Percentiles rank a stretch among this genome's conserved stretches.
phyloP scores from a whole-genome alignment of 37 sponge, comb jelly and placozoan genomes.

The Aplysina aerophoba region DNA sequence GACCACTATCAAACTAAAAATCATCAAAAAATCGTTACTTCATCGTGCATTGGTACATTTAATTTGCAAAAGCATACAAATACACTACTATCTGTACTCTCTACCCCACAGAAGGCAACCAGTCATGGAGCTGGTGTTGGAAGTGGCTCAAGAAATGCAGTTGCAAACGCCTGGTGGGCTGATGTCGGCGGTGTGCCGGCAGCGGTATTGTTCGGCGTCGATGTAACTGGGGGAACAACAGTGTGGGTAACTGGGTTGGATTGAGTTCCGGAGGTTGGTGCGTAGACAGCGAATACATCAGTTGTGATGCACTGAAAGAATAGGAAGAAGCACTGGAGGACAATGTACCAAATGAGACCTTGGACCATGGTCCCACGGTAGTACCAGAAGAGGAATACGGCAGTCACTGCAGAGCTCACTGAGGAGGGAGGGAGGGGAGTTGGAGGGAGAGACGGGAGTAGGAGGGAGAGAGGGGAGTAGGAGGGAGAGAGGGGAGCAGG shows the following conservation, averaged over 20 bases:
- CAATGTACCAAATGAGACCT: constrained; percentile 68
- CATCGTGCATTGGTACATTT: too few species aligned
- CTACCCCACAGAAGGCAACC: neutral
- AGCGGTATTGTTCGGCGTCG: neutral
- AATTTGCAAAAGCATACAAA: neutral
- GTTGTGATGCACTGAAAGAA: constrained; percentile 78
- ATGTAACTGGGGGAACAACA: neutral
- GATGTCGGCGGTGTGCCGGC: neutral
- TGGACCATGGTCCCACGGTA: constrained; percentile 51
- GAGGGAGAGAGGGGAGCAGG: constrained; percentile 60
- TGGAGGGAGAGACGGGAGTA: neutral
- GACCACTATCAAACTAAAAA: too few species aligned
- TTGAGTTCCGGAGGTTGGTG: neutral
- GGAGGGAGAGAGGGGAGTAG: constrained; percentile 8
- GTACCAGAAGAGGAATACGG: constrained; percentile 63
- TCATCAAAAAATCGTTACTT: too few species aligned
- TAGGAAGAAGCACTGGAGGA: constrained; percentile 71
- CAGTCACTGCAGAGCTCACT: constrained; percentile 45
- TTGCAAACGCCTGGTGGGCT: neutral
- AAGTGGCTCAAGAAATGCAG: constrained; percentile 40
- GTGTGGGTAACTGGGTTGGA: neutral
- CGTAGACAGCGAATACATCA: constrained; percentile 61
- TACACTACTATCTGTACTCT: neutral
- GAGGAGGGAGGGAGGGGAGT: neutral
- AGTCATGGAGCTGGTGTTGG: constrained; percentile 14